Base-by-base conservation (phyloP, 2,888 invertebrate genomes). In the Rhorus exstirpatorius region DNA sequence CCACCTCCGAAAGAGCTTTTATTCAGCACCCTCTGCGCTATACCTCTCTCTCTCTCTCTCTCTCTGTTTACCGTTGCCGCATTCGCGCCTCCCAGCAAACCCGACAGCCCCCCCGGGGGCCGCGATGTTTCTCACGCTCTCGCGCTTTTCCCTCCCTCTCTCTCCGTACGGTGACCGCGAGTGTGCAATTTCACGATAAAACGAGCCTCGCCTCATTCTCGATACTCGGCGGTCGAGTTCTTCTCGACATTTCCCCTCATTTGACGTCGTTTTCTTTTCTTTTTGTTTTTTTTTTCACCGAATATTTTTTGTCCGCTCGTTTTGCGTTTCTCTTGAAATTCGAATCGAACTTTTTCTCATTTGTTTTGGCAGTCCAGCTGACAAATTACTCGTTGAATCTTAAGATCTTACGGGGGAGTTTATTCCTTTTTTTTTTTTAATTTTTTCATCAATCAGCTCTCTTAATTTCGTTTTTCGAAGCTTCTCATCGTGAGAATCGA, bases 31-130 rank as follows among this genome's bases (percentile, higher is more conserved):
- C 78, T 72, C 67, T 41, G n/a, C n/a, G n/a, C n/a, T n/a, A n/a
- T n/a, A n/a, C n/a, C n/a, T 74, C 74, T 67, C 76, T 75, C 71
- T 68, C 74, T 79, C 76, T 79, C 77, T 60, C 80, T 77, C 60
- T 46, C 49, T 60, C 72, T 60, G 44, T 51, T 51, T 49, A 51
- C 31, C 38, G 21, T 38, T 31, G 74, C 24, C 61, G 38, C 53
- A 70, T 55, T 67, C 67, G 53, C 21, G 10, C 70, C 51, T 26
- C 41, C 70, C 61, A 51, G 24, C 63, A 72, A 51, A 46, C 53
- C 31, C 63, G 38, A 10, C 26, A 38, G 17, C 31, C 31, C 24
- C 26, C 63, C 74, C 21, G 1, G 19, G 41, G 8, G 21, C 24
- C n/a, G n/a, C 38, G 53, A 31, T 21, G 41, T 53, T 35, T 53